Evolutionary conservation across 2,888 invertebrate genomes (phyloP).

Genomic region (Phortica magna): DNA sequence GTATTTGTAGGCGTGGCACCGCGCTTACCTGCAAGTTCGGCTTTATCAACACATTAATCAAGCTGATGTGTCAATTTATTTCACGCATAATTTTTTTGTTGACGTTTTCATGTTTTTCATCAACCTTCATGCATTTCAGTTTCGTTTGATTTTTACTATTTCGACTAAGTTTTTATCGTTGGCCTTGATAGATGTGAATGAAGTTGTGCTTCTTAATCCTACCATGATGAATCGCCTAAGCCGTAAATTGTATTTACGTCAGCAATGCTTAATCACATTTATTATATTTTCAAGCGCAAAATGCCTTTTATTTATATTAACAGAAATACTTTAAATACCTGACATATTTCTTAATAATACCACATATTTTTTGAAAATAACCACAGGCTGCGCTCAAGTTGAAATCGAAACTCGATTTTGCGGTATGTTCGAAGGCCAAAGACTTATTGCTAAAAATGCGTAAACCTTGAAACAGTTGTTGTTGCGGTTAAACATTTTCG

Average conservation of each 20-base stretch:
- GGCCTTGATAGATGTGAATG: conserved; percentile 5
- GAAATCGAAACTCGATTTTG: too few relatives aligned
- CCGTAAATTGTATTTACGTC: too few relatives aligned
- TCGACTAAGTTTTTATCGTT: background rate
- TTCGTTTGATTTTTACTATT: background rate
- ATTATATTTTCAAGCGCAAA: background rate
- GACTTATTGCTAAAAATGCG: background rate
- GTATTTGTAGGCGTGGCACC: background rate
- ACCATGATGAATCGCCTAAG: too few relatives aligned
- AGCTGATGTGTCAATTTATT: conserved; percentile 59
- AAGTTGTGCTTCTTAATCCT: background rate
- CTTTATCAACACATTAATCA: conserved; percentile 54
- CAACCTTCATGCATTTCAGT: background rate
- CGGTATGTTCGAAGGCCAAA: background rate
- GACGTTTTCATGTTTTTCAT: background rate
- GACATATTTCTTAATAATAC: background rate
- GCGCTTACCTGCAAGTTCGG: conserved; percentile 47
- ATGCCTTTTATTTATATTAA: background rate
- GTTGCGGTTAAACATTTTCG: background rate
- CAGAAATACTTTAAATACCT: background rate
- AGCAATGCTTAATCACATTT: too few relatives aligned
- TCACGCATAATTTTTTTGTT: conserved; percentile 48
- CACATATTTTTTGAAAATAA: background rate
- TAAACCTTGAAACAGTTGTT: conserved; percentile 9
- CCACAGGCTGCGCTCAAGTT: too few relatives aligned